Evolutionary conservation across 2,888 invertebrate species (phyloP), one percentile per base, ranked within the genome.

Genomic region (Rhyacophila evoluta): DNA sequence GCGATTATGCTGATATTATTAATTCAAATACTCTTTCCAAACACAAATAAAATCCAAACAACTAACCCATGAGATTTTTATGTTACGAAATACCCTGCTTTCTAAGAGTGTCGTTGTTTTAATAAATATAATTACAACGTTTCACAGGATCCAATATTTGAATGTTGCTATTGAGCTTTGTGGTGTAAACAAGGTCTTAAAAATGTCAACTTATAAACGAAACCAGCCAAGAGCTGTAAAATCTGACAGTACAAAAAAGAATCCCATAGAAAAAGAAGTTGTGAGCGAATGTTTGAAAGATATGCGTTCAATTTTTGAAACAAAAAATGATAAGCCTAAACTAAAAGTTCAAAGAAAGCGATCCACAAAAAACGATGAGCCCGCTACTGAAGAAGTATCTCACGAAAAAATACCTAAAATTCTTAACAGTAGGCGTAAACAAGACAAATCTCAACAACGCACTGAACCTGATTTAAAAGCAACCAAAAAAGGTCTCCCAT

Each of bases 261-360:
- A 78, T 11, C 78, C 67, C 2, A 29, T 79, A 8, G 72, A 75
- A 10, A 81, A 81, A 68, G 71, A 75, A 19, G 76, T 78, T 37
- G 70, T 78, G 1, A 29, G 72, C 29, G 38, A 72, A 38, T 78
- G 81, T 67, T 70, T 81, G 27, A 37, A 75, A 36, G 67, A 78
- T 39, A 81, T 81, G 81, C 75, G 76, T 38, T 72, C 70, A 12
- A 70, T 71, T 28, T 81, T 81, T 37, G 79, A 81, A 75, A 38
- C 27, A 15, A 76, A 36, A 8, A 77, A 74, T n/a, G 78, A 79
- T 10, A 79, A 79, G 70, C 29, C 79, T 4, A 74, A 75, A 33
- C 29, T 79, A 28, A 39, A 11, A 2, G 72, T 70, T 5, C 72
- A 72, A 10, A 81, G 73, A 69, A 79, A 79, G 37, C 55, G 39